A percentile compares a stretch with the other conserved stretches of the same genome.
These are phyloP conservation scores for Sigmodon hispidus DNA, from an alignment of 2,113 vertebrate species.

Conservation along the genomic window DNA sequence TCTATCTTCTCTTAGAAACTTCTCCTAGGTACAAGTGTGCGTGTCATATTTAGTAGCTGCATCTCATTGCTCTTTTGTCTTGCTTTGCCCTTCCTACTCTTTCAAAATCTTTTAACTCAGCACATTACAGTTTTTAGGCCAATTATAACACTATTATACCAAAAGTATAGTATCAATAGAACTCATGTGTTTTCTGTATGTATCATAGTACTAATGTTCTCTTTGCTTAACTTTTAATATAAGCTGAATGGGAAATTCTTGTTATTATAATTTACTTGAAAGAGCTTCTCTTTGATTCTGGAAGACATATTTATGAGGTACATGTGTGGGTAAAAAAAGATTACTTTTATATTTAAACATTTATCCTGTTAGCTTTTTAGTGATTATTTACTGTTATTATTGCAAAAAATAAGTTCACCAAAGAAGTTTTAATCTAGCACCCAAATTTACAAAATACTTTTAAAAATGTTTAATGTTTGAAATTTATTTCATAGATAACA, in stretches of 20 bases:
- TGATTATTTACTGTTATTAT: neutral
- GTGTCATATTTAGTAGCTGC: neutral
- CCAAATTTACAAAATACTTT: neutral
- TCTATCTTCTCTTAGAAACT: neutral
- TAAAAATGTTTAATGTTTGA: conserved; percentile 25
- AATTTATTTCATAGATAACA: neutral
- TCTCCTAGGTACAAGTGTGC: neutral
- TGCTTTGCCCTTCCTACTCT: neutral
- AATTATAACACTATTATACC: neutral
- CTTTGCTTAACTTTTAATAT: conserved; percentile 34
- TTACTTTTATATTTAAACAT: neutral
- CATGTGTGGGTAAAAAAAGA: neutral
- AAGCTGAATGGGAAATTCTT: conserved; percentile 4
- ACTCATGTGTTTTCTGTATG: neutral
- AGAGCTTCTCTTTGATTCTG: conserved; percentile 26
- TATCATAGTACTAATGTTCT: neutral
- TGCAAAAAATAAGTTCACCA: conserved; percentile 18
- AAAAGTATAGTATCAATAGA: neutral
- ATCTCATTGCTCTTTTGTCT: neutral
- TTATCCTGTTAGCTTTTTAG: neutral
- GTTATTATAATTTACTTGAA: neutral
- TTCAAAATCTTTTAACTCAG: neutral
- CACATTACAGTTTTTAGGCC: neutral
- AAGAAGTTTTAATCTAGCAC: conserved; percentile 11
- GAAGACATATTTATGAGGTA: neutral